phyloP scores from a whole-genome alignment of 2,888 invertebrate genomes.

The Rotaria magnacalcarata region DNA sequence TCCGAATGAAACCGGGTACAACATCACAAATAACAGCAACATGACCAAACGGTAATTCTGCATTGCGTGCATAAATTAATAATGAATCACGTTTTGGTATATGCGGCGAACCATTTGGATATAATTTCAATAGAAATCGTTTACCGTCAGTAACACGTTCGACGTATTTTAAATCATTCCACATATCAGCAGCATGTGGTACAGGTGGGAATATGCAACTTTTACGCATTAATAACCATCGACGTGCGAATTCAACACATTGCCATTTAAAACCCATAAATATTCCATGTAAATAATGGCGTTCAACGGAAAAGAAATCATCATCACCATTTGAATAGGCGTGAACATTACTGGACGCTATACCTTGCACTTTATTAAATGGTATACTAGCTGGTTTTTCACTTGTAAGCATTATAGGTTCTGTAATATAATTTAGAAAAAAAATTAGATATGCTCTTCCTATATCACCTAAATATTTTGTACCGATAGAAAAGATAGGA shows the following conservation, averaged over 20 bases:
- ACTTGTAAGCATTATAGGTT: neutral
- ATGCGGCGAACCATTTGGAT: slow-evolving; percentile 24
- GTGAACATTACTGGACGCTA: neutral
- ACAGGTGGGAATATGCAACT: neutral
- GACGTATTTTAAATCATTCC: slow-evolving; percentile 8
- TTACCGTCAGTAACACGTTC: slow-evolving; percentile 16
- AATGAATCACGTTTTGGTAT: neutral
- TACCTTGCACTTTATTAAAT: slow-evolving; percentile 5
- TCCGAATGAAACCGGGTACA: neutral
- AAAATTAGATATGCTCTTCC: neutral
- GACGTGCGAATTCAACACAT: slow-evolving; percentile 35
- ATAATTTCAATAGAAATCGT: neutral
- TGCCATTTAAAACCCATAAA: slow-evolving; percentile 37
- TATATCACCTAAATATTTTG: neutral
- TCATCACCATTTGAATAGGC: slow-evolving; percentile 21
- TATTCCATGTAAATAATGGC: slow-evolving; percentile 30
- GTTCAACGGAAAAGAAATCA: slow-evolving; percentile 31
- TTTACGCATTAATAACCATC: slow-evolving; percentile 33
- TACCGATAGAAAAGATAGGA: neutral
- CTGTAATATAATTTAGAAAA: neutral
- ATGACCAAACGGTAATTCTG: slow-evolving; percentile 11
- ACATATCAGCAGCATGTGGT: slow-evolving; percentile 18
- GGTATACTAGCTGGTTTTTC: neutral
- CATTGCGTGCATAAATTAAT: slow-evolving; percentile 28
- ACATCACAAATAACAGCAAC: slow-evolving; percentile 1